Evolutionary conservation across 2,113 vertebrate genomes (phyloP).

Genomic region (Phaethornis superciliosus): DNA sequence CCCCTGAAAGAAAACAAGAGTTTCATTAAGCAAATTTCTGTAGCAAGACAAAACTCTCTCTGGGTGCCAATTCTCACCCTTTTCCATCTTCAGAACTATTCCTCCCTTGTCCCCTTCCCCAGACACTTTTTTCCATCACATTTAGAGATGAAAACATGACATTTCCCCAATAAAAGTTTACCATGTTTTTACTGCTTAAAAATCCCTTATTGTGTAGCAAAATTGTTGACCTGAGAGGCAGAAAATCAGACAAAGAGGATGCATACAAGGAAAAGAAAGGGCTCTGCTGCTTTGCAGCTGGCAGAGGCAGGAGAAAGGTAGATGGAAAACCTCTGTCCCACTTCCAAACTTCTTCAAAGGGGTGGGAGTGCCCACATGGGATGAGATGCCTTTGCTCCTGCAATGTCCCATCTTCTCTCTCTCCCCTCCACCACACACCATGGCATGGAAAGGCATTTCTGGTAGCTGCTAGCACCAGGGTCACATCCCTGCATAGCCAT

Average conservation of each 20-base stretch:
- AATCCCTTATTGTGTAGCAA: background rate
- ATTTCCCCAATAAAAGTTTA: background rate
- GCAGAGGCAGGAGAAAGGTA: background rate
- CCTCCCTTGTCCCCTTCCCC: background rate
- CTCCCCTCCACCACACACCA: background rate
- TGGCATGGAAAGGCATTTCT: background rate
- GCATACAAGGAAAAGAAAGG: background rate
- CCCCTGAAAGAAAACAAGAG: constrained; percentile 79
- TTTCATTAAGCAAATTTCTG: background rate
- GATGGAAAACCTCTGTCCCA: background rate
- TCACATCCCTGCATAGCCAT: background rate
- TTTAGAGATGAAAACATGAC: background rate
- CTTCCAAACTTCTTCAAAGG: background rate
- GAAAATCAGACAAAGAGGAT: background rate
- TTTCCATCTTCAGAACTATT: background rate
- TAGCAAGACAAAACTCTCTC: background rate
- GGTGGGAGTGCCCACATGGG: fast-evolving
- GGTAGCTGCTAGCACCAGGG: background rate
- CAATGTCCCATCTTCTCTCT: background rate
- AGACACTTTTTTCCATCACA: background rate
- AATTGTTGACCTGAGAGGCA: background rate
- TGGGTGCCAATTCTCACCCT: background rate
- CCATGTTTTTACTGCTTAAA: background rate
- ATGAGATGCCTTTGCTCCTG: background rate
- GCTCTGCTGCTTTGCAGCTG: background rate